These are phyloP conservation scores for Xestia c-nigrum DNA, from an alignment of 2,888 invertebrate species.

Conservation along the genomic window DNA sequence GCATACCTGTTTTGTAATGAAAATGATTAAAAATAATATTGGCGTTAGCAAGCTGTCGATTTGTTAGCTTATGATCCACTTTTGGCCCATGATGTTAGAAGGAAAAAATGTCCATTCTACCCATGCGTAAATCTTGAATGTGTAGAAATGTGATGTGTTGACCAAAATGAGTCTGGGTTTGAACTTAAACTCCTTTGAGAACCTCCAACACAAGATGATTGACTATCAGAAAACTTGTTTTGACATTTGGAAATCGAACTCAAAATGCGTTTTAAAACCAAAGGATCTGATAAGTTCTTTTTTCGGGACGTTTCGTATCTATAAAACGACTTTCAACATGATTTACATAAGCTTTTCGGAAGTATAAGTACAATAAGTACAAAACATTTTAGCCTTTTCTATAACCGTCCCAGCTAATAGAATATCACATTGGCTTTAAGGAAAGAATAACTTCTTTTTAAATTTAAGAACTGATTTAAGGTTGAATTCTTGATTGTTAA, in stretches of 20 bases:
- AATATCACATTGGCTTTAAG: not conserved
- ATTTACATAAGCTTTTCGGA: no score
- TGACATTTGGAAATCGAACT: not conserved
- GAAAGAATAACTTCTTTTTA: no score
- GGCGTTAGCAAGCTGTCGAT: slow-evolving; percentile 32
- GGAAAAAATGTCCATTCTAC: slow-evolving; percentile 3
- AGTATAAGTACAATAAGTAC: no score
- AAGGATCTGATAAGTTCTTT: no score
- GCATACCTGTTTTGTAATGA: not conserved
- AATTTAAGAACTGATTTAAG: no score
- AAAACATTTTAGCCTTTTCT: not conserved
- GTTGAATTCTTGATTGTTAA: no score
- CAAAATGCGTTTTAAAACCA: not conserved
- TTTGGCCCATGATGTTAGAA: slow-evolving; percentile 38
- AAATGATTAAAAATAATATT: not conserved
- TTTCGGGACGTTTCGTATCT: not conserved
- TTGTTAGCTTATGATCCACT: slow-evolving; percentile 12
- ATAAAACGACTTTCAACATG: not conserved
- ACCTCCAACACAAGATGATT: not conserved
- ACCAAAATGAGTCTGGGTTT: not conserved
- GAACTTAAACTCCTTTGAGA: no score
- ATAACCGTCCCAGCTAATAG: accelerated
- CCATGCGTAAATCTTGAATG: slow-evolving; percentile 1
- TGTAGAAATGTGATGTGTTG: not conserved
- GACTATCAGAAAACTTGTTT: not conserved